These are phyloP conservation scores for Rutilus rutilus DNA, from an alignment of 2,113 vertebrate species.

Conservation along the genomic window DNA sequence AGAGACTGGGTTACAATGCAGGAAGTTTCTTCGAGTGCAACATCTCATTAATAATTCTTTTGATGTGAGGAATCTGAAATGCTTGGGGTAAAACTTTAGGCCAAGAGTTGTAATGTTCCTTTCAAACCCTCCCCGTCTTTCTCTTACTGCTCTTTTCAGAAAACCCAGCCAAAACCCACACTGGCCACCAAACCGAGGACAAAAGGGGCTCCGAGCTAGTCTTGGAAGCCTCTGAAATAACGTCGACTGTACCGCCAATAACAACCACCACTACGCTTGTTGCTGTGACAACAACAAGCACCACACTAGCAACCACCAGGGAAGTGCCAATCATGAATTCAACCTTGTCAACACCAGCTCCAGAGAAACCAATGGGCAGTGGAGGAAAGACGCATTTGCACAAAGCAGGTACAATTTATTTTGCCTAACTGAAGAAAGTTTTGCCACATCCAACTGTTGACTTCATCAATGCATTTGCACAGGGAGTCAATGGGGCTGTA, in stretches of 20 bases:
- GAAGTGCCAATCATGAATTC: constrained; percentile 14
- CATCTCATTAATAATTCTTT: constrained; percentile 60
- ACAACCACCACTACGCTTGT: constrained; percentile 50
- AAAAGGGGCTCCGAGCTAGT: constrained; percentile 66
- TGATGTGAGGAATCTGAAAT: constrained; percentile 54
- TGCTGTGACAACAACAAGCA: constrained; percentile 47
- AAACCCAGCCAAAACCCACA: constrained; percentile 66
- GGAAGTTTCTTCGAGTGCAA: constrained; percentile 49
- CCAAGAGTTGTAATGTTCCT: constrained; percentile 38
- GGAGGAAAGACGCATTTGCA: constrained; percentile 57
- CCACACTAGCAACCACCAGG: constrained; percentile 52
- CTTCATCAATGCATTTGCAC: no score
- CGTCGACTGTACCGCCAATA: neutral
- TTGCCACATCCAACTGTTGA: no score
- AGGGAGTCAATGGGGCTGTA: no score
- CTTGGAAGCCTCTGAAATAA: constrained; percentile 61
- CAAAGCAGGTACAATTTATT: constrained; percentile 69
- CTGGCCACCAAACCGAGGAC: constrained; percentile 70
- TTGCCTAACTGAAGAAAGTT: no score
- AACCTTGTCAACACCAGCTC: constrained; percentile 14
- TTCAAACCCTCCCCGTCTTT: constrained; percentile 26
- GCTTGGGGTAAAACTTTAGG: constrained; percentile 41
- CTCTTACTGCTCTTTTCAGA: constrained; percentile 69
- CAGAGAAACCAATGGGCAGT: constrained; percentile 67
- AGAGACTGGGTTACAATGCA: constrained; percentile 53